These are phyloP conservation scores for Myotis myotis DNA, from an alignment of 2,797 vertebrate genomes.

Conservation along the genomic window DNA sequence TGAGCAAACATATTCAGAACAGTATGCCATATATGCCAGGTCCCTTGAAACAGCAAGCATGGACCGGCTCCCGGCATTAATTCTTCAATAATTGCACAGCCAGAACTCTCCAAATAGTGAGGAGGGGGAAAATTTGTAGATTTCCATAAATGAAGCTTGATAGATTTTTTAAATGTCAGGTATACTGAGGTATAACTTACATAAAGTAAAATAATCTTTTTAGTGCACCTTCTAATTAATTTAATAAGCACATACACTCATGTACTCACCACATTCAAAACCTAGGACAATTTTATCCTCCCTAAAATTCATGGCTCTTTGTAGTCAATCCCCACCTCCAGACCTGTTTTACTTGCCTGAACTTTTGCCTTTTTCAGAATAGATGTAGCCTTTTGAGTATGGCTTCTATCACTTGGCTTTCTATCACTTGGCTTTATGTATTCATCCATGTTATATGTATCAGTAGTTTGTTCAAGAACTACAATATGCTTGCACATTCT, in stretches of 20 bases:
- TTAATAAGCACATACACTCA: not conserved
- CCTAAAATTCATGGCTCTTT: not conserved
- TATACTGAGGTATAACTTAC: not conserved
- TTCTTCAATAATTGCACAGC: not conserved
- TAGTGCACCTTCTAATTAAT: not conserved
- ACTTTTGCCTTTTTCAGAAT: not conserved
- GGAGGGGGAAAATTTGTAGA: not conserved
- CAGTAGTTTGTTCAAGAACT: not conserved
- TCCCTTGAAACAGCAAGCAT: too few species aligned
- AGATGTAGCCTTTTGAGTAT: not conserved
- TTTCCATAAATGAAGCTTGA: not conserved
- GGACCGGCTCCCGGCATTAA: too few species aligned
- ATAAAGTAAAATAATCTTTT: not conserved
- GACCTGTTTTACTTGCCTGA: not conserved
- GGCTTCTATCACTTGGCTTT: not conserved
- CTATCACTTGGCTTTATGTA: too few species aligned
- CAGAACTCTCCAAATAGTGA: not conserved
- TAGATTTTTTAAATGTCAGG: not conserved
- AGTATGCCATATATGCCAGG: too few species aligned
- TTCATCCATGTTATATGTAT: not conserved
- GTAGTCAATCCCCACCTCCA: not conserved
- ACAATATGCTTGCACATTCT: not conserved
- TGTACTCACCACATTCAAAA: not conserved
- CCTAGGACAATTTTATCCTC: not conserved
- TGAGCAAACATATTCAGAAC: too few species aligned